A percentile compares a stretch with the other conserved stretches of the same genome.
These are phyloP conservation scores for Lithophane ornitopus DNA, from an alignment of 2,888 invertebrate genomes.

Conservation along the genomic window DNA sequence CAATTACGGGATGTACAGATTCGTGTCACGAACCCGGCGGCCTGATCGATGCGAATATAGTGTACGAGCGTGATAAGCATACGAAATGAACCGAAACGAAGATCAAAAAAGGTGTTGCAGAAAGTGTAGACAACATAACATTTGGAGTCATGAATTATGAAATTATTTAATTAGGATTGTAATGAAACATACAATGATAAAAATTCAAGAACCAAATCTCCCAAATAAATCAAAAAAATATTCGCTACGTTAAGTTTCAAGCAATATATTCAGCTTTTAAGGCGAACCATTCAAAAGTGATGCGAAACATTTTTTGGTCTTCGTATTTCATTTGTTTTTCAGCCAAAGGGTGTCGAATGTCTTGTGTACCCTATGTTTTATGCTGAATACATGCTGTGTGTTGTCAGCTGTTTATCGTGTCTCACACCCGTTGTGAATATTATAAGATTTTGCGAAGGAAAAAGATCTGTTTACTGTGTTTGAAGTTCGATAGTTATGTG, in stretches of 20 bases:
- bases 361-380: conserved; percentile 25
- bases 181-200: neutral
- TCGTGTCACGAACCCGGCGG: conserved; percentile 57
- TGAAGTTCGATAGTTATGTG: neutral
- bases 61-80: conserved; percentile 51
- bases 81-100: conserved; percentile 4
- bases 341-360: conserved; percentile 7
- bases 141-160: neutral
- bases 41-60: conserved; percentile 65
- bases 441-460: neutral
- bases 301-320: conserved; percentile 13
- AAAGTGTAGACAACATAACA: neutral
- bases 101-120: neutral
- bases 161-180: accelerated
- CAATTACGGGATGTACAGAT: conserved; percentile 62
- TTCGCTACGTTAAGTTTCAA: neutral
- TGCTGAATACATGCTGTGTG: neutral
- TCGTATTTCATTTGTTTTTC: conserved; percentile 32
- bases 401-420: conserved; percentile 41
- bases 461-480: conserved; percentile 6
- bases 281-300: neutral
- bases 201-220: too few species aligned
- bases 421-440: conserved; percentile 31
- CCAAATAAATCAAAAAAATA: too few species aligned
- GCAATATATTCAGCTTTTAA: neutral